Evolutionary conservation across 2,888 invertebrate species (phyloP), one percentile per base, ranked within the genome.

Genomic region (Salpingus planirostris): DNA sequence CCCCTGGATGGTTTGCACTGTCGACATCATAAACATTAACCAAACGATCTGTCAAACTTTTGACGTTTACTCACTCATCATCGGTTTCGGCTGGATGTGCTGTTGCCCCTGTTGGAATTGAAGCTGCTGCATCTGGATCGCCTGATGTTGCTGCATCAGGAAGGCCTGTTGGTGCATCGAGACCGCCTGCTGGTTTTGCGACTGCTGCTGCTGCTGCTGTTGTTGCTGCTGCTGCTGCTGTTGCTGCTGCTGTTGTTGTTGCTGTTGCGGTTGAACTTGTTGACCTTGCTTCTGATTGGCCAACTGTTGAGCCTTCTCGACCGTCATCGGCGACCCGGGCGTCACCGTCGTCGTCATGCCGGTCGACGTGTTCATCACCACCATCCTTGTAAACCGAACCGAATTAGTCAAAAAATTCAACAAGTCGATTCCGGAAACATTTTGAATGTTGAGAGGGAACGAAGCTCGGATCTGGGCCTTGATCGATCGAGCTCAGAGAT

Each of bases 291-390:
- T 5, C 8, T n/a, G 8, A 23, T 27, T 40, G 37, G 52, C 33
- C 39, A 60, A 70, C 47, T 65, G 70, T 38, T 75, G 74, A 36
- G 69, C 10, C 74, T 44, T 71, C 38, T 69, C 62, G 47, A 62
- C 46, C 54, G 67, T 60, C 70, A 74, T 66, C 60, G 78, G 67
- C 60, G 77, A 59, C 55, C 71, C 67, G 3, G 68, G 54, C 2
- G 74, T 66, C 53, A 73, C 71, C 0, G 69, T 57, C 62, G 74
- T 70, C 0, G 69, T 60, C 68, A 74, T 71, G 29, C 73, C 73
- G 0, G 72, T 70, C 12, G 67, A 59, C 1, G 73, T 59, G 47
- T 72, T 75, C 75, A 76, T 74, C 29, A 76, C 66, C 31, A 74
- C 46, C 55, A 75, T 62, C 47, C 74, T 18, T 18, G 18, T 5